These are phyloP conservation scores for Thymallus thymallus DNA, from an alignment of 2,113 vertebrate genomes.

Conservation along the genomic window DNA sequence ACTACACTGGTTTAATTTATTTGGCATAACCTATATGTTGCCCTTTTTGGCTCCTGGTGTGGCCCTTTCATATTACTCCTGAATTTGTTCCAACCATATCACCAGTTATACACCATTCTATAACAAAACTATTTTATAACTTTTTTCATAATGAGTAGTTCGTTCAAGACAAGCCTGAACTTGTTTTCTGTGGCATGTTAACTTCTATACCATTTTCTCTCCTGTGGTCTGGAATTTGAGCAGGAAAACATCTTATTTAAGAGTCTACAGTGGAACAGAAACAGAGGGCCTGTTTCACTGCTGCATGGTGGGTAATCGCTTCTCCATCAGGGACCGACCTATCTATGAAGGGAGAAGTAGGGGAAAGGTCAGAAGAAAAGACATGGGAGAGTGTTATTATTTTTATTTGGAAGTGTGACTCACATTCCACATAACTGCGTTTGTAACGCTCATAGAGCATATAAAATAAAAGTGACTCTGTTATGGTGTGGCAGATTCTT, in stretches of 20 bases:
- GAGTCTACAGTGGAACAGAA: constrained; percentile 2
- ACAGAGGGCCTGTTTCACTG: constrained; percentile 10
- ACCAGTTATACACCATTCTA: background rate
- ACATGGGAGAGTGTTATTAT: constrained; percentile 7
- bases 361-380: constrained; percentile 22
- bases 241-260: constrained; percentile 52
- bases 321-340: background rate
- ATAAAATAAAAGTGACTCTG: too few relatives aligned
- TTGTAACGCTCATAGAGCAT: constrained; percentile 8
- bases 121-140: background rate
- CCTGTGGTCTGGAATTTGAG: constrained; percentile 26
- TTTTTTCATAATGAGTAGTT: background rate
- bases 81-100: background rate
- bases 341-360: background rate
- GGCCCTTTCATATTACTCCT: background rate
- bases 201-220: constrained; percentile 22
- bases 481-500: too few relatives aligned
- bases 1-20: background rate
- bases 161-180: background rate
- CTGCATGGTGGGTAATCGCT: constrained; percentile 29
- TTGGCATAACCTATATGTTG: background rate
- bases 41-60: background rate
- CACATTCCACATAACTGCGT: constrained; percentile 34
- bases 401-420: background rate
- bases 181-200: background rate